These are phyloP conservation scores for Actenoides hombroni DNA, from an alignment of 2,113 vertebrate species.

Conservation along the genomic window DNA sequence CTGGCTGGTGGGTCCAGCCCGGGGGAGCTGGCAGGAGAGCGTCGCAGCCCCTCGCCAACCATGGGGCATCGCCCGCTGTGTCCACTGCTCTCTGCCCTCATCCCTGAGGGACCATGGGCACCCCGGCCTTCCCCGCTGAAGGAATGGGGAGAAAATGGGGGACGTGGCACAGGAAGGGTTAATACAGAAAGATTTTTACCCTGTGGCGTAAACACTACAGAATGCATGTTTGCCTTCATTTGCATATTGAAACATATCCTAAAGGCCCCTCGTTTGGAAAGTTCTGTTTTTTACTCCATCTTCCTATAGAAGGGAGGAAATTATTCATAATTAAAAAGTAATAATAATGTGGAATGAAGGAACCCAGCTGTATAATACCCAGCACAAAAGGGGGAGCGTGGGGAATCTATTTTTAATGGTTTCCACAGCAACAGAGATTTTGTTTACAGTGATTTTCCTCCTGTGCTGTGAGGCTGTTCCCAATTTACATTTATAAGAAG, in stretches of 20 bases:
- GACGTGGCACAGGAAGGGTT: background rate
- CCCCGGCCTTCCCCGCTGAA: rapidly evolving
- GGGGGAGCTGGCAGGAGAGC: background rate
- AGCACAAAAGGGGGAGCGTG: constrained; percentile 54
- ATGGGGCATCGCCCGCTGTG: rapidly evolving
- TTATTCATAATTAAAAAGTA: constrained; percentile 83
- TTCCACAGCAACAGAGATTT: constrained; percentile 75
- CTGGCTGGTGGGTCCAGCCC: rapidly evolving
- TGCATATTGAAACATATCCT: constrained; percentile 71
- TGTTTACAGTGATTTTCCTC: constrained; percentile 76
- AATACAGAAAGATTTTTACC: constrained; percentile 55
- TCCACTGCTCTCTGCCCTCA: background rate
- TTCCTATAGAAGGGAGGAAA: constrained; percentile 71
- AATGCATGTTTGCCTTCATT: constrained; percentile 68
- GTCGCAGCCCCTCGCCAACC: rapidly evolving
- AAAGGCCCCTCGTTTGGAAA: constrained; percentile 59
- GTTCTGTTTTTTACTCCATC: constrained; percentile 62
- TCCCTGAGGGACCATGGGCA: rapidly evolving
- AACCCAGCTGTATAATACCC: constrained; percentile 70
- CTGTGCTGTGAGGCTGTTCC: constrained; percentile 56
- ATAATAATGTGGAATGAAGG: constrained; percentile 74
- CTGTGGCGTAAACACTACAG: constrained; percentile 71
- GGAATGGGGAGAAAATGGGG: background rate
- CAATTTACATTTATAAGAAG: constrained; percentile 58
- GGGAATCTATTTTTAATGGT: constrained; percentile 83